A percentile compares a stretch with the other conserved stretches of the same genome.
Evolutionary conservation across 1,140 invertebrate species (phyloP).

Genomic region (Ips typographus): DNA sequence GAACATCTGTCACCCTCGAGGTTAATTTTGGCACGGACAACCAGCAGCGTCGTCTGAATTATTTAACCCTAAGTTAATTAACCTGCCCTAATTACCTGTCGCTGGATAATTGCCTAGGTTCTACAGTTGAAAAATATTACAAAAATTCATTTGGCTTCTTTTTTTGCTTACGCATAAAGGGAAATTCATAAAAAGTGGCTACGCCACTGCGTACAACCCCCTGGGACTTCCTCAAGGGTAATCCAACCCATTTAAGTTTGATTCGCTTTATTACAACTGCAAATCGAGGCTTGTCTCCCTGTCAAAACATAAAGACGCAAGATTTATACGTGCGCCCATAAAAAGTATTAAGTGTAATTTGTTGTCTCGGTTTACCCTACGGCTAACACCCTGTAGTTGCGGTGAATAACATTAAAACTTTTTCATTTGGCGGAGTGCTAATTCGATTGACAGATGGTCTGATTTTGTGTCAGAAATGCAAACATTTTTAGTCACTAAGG

Average conservation of each 20-base stretch:
- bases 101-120: too few relatives aligned
- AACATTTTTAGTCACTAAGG: too few relatives aligned
- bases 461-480: not conserved
- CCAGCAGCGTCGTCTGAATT: slow-evolving; percentile 3
- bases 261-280: slow-evolving; percentile 29
- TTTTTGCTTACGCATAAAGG: too few relatives aligned
- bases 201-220: too few relatives aligned
- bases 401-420: slow-evolving; percentile 5
- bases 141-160: too few relatives aligned
- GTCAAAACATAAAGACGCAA: slow-evolving; percentile 31
- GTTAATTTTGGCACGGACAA: slow-evolving; percentile 16
- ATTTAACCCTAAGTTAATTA: too few relatives aligned
- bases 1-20: slow-evolving; percentile 24
- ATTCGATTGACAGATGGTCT: not conserved
- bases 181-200: too few relatives aligned
- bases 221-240: too few relatives aligned
- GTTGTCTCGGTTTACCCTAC: not conserved
- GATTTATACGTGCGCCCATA: slow-evolving; percentile 19
- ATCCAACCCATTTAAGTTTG: slow-evolving; percentile 1
- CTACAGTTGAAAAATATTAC: too few relatives aligned
- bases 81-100: too few relatives aligned
- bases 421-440: not conserved
- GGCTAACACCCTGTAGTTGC: not conserved
- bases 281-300: slow-evolving; percentile 30
- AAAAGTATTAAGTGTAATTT: slow-evolving; percentile 27